Evolutionary conservation across 1,140 invertebrate genomes (phyloP).

Genomic region (Pseudomyrmex dendroicus): DNA sequence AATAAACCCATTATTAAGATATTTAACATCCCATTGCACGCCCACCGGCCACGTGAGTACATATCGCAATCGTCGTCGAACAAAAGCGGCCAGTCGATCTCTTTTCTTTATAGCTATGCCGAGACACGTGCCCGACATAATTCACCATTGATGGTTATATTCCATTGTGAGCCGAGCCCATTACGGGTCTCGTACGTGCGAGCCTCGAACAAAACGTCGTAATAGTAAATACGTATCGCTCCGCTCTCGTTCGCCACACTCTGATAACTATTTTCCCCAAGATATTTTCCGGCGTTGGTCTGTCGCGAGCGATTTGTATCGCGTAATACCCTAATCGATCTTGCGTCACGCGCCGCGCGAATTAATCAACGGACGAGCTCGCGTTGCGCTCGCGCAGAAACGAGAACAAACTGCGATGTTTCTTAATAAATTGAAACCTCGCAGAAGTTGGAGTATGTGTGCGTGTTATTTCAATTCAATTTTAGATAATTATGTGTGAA

Average conservation of each 20-base stretch:
- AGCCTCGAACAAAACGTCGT: conserved; percentile 68
- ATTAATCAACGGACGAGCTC: conserved; percentile 41
- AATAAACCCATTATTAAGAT: conserved; percentile 79
- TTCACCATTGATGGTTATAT: conserved; percentile 81
- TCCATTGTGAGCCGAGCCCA: conserved; percentile 79
- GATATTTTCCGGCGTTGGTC: conserved; percentile 39
- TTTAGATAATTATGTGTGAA: neutral
- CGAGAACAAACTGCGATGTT: neutral
- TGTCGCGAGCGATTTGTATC: conserved; percentile 48
- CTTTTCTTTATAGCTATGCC: conserved; percentile 77
- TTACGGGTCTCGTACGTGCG: conserved; percentile 73
- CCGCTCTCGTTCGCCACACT: conserved; percentile 11
- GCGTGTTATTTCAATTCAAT: neutral
- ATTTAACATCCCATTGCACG: conserved; percentile 61
- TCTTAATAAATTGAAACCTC: conserved; percentile 19
- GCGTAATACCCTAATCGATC: conserved; percentile 52
- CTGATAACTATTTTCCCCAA: conserved; percentile 61
- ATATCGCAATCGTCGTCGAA: conserved; percentile 57
- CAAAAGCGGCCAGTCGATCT: conserved; percentile 73
- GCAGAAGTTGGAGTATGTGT: neutral
- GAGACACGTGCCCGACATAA: conserved; percentile 80
- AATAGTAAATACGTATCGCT: conserved; percentile 69
- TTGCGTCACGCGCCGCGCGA: conserved; percentile 30
- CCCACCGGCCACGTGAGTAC: conserved; percentile 45
- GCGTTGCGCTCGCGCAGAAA: conserved; percentile 19